These are phyloP conservation scores for Amphilophus citrinellus DNA, from an alignment of 2,113 vertebrate genomes.

Conservation along the genomic window DNA sequence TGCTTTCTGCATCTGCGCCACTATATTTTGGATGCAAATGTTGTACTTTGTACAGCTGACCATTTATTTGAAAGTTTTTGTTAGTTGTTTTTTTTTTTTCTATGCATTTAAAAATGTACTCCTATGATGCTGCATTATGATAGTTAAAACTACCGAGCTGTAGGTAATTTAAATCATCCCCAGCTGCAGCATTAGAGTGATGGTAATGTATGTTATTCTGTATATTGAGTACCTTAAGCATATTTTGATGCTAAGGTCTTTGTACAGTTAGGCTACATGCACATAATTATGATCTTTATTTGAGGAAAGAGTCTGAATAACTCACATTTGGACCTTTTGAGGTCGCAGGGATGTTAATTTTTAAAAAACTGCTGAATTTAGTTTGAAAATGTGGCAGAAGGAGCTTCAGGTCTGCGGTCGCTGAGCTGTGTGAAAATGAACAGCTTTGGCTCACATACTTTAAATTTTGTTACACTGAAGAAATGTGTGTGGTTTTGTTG, in stretches of 20 bases:
- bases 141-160: neutral
- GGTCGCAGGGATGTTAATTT: neutral
- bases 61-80: neutral
- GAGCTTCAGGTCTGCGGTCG: neutral
- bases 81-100: neutral
- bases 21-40: neutral
- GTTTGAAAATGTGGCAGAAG: slow-evolving; percentile 4
- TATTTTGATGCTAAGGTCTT: neutral
- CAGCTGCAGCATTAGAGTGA: neutral
- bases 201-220: neutral
- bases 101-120: neutral
- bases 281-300: neutral
- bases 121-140: neutral
- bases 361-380: neutral
- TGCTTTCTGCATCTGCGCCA: neutral
- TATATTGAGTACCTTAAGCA: neutral
- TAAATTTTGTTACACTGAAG: neutral
- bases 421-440: neutral
- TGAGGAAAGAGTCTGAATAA: neutral
- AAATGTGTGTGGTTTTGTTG: neutral
- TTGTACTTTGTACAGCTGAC: neutral
- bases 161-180: neutral
- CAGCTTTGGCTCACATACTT: neutral
- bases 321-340: neutral
- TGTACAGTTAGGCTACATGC: neutral